Base-by-base conservation (phyloP, 2,888 invertebrate genomes). In the Agonopterix subpropinquella region DNA sequence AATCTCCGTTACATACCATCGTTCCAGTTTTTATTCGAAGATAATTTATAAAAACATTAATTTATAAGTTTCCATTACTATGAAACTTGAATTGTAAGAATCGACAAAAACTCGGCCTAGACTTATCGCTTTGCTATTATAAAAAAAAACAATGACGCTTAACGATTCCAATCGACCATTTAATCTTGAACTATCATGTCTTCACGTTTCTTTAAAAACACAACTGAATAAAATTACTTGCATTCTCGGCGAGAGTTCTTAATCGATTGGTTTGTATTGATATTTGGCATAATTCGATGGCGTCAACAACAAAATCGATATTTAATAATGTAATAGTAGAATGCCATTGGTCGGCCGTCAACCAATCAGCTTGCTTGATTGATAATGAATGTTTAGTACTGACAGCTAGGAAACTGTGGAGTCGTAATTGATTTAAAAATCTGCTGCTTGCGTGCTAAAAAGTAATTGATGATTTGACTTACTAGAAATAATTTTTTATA, bases 291-390 rank as follows among this genome's bases (percentile, higher is more conserved):
- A 53, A 53, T 28, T 44, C 47, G 50, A 54, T 65, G 62, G 64
- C 61, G 59, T 61, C 56, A 61, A 28, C 28, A 28, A 57, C 70
- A 62, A 64, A 69, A 70, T 67, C 67, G 65, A 62, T 73, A 70
- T 76, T 78, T 73, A 75, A 78, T 45, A 45, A 43, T 43, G 41
- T 73, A 72, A 65, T 60, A 62, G 62, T 53, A 50, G 54, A 36
- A 54, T 57, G 58, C 65, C 56, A 85, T 86, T 85, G 86, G 85
- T 63, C 62, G 56, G 45, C 44, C 53, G 58, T 54, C 64, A 58
- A 48, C 86, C 85, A 87, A 86, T 86, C 64, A 62, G 60, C 52
- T 52, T 51, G 58, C 61, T 64, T 71, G 73, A 77, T 78, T 75
- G 67, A 67, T 73, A 75, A 78, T 76, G 65, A 72, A 65, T 62